Evolutionary conservation across 2,113 vertebrate genomes (phyloP), one percentile per base, ranked within the genome.

Genomic region (Xenus cinereus): DNA sequence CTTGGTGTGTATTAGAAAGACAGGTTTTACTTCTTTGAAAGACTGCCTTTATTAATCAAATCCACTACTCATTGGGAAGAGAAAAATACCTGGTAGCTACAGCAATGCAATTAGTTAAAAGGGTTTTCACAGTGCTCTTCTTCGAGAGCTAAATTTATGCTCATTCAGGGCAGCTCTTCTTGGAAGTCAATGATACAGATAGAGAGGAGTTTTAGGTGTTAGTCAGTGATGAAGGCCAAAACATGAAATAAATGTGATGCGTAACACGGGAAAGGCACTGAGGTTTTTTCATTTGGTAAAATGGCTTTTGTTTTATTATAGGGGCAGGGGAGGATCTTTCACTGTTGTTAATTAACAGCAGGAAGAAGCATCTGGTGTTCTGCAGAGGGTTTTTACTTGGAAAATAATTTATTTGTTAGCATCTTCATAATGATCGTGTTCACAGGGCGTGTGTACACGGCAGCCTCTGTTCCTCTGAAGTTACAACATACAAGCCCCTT

Each of bases 11-110:
- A 79, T 89, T 91, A 50, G 48, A 74, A 64, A 71, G 15, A 46
- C 37, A 87, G 32, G 28, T 76, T 92, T 93, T 68, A 63, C 22
- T 72, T 79, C 78, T 93, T 83, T 69, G 63, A 43, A 89, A 82
- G 21, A 37, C 28, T 53, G 32, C 32, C 46, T 45, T 81, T 56
- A 68, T 89, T 95, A 87, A 73, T 91, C 51, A 92, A 74, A 92
- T 82, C 37, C 13, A 37, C 6, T 63, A 17, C 41, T 64, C 62
- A 50, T 37, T 12, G 3, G 23, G 18, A 87, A 57, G 35, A 71
- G 10, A 57, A 62, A 60, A 86, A 71, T 78, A 60, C 26, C 35
- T 84, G 10, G 39, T 86, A 63, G 57, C 16, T 80, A n/a, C 66
- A 89, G 10, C 28, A 85, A 3, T 32, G 20, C 45, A 39, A 20